Evolutionary conservation across 2,113 vertebrate species (phyloP).

Genomic region (Phalacrocorax brasilianus): DNA sequence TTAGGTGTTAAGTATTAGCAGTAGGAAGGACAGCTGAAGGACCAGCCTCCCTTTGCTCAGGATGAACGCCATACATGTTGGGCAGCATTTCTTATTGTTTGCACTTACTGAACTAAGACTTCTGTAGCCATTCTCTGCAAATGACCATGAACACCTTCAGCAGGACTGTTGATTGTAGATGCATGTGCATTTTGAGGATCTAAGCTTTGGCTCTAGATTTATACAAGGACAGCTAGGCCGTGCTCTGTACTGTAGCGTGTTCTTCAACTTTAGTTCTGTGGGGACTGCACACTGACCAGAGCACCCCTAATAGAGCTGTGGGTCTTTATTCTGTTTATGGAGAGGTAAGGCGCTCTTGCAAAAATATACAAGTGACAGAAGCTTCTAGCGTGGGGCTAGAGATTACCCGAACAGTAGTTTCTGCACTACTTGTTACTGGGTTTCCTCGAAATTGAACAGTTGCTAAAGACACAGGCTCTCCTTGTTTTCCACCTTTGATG

Average conservation of each 20-base stretch:
- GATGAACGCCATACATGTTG: accelerated
- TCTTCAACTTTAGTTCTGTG: background rate
- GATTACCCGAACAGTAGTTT: background rate
- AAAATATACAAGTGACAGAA: background rate
- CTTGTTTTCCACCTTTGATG: background rate
- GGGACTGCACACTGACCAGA: background rate
- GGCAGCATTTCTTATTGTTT: background rate
- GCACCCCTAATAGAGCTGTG: background rate
- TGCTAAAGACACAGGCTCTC: background rate
- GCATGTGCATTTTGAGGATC: background rate
- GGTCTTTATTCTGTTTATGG: background rate
- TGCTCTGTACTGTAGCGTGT: background rate
- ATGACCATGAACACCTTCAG: background rate
- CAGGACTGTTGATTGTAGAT: accelerated
- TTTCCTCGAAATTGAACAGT: background rate
- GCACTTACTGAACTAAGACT: background rate
- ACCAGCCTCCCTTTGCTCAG: background rate
- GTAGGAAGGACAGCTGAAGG: background rate
- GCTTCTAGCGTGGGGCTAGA: background rate
- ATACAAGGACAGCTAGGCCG: background rate
- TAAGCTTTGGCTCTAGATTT: background rate
- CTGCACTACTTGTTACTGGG: background rate
- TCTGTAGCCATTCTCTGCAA: background rate
- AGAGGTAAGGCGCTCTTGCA: background rate
- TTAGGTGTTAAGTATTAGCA: background rate